Conservation (phyloP, 2,797 vertebrate genomes). For the Myoxocephalus aenaeus region DNA sequence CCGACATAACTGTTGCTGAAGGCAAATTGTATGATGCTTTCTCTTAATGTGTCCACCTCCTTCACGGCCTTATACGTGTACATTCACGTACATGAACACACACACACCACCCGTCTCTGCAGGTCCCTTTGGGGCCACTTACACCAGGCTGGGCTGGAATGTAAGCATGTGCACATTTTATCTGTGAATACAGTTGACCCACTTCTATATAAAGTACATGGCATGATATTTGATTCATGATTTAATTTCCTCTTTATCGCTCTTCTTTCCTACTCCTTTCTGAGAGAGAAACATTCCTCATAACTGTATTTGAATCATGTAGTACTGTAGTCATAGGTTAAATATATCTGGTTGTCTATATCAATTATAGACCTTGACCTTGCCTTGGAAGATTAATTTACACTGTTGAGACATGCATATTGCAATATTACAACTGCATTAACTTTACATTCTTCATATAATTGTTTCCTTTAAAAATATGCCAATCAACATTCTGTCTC, state of each 20-base stretch:
- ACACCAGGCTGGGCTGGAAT: conserved; percentile 35
- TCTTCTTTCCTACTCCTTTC: neutral
- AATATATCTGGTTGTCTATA: conserved; percentile 16
- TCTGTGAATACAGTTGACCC: conserved; percentile 37
- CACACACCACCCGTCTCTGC: conserved; percentile 17
- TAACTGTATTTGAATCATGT: neutral
- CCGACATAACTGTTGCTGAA: conserved; percentile 6
- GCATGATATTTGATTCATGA: conserved; percentile 42
- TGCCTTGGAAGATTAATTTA: conserved; percentile 21
- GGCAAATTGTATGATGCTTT: neutral
- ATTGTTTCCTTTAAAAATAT: conserved; percentile 28
- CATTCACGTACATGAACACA: neutral
- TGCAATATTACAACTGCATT: conserved; percentile 7
- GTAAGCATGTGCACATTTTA: conserved; percentile 33
- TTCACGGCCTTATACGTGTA: neutral
- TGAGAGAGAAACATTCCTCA: neutral
- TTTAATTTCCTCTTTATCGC: conserved; percentile 6
- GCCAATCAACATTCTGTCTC: conserved; percentile 53
- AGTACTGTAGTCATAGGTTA: neutral
- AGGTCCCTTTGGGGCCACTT: conserved; percentile 76
- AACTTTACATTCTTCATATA: neutral
- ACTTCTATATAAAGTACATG: conserved; percentile 4
- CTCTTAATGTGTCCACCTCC: conserved; percentile 16
- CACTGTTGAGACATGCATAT: neutral
- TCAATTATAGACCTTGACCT: neutral